Percentiles rank a stretch among this genome's conserved stretches.
These are phyloP conservation scores for Otus sunia DNA, from an alignment of 2,113 vertebrate genomes.

Conservation along the genomic window DNA sequence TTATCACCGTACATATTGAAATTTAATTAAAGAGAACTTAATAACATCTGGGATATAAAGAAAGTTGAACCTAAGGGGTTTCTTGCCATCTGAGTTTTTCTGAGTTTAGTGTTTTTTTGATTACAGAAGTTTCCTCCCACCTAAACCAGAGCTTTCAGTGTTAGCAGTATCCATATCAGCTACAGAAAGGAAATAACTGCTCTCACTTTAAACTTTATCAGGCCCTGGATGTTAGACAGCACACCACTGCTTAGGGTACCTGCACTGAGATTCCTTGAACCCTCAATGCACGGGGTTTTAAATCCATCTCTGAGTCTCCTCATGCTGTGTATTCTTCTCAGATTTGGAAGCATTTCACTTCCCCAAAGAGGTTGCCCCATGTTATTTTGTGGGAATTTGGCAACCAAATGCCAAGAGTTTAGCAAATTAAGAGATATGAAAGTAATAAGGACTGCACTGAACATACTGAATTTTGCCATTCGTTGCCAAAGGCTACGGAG, in stretches of 20 bases:
- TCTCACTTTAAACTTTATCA: background rate
- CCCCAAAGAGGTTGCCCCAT: background rate
- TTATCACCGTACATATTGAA: background rate
- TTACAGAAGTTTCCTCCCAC: background rate
- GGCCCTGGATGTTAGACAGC: background rate
- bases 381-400: background rate
- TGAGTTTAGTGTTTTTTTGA: background rate
- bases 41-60: background rate
- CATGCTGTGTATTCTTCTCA: background rate
- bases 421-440: background rate
- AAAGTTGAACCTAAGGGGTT: background rate
- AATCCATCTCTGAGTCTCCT: background rate
- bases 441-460: background rate
- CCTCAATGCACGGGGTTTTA: background rate
- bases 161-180: background rate
- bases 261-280: background rate
- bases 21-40: background rate
- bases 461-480: background rate
- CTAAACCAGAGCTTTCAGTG: background rate
- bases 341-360: background rate
- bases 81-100: background rate
- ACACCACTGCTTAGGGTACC: background rate
- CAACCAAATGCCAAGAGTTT: background rate
- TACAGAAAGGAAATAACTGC: background rate
- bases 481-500: background rate